Conservation (phyloP, 2,113 vertebrate species). For the Urocolius indicus region DNA sequence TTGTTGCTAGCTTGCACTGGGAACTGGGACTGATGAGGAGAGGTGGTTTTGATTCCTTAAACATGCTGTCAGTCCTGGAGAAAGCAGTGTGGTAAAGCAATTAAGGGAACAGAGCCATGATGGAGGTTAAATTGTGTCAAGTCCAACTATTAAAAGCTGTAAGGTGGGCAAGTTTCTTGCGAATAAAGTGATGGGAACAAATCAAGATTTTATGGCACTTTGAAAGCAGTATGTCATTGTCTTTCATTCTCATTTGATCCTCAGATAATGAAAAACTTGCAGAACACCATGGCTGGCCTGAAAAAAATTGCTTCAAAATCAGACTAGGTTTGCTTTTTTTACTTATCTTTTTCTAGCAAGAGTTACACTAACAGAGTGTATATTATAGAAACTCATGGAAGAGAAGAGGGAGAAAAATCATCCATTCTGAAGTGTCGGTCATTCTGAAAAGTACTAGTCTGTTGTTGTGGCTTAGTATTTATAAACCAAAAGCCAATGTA, state of each 20-base stretch:
- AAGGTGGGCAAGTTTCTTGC: background rate
- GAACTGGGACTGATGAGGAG: background rate
- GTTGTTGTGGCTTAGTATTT: background rate
- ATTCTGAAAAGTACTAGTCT: background rate
- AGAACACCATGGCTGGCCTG: background rate
- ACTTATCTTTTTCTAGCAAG: background rate
- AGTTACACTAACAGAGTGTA: background rate
- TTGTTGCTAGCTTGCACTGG: background rate
- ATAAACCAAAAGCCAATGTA: background rate
- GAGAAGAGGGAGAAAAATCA: background rate
- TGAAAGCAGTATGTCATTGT: background rate
- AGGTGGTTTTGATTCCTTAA: background rate
- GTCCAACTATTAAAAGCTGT: background rate
- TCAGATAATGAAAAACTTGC: background rate
- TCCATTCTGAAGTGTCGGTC: background rate
- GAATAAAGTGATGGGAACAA: background rate
- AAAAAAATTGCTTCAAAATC: background rate
- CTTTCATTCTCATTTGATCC: background rate
- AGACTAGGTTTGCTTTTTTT: background rate
- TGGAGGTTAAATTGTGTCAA: background rate
- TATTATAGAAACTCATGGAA: background rate
- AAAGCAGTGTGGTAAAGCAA: background rate
- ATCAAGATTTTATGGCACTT: background rate
- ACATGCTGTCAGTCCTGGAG: background rate
- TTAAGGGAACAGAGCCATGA: background rate